Base-by-base conservation (phyloP, 64 coral and sea anemone species). In the Acropora yongei region DNA sequence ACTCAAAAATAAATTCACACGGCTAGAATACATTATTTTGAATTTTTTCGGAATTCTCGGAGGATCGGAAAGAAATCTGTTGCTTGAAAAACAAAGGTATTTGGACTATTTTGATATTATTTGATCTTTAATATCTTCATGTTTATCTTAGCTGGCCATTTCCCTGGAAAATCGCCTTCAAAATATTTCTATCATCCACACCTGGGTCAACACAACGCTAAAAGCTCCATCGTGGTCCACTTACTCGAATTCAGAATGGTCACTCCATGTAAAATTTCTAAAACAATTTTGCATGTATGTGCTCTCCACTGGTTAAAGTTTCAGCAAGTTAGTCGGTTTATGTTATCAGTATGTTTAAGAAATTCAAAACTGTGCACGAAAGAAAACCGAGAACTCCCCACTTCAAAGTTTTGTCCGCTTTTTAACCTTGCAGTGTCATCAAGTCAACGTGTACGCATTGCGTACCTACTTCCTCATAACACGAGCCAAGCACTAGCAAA, bases 141-240 rank as follows among this genome's bases (percentile, higher is more conserved):
- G 44, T 69, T 85, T 85, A 65, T 20, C 17, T 7, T 85, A 85
- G 82, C 82, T 85, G 82, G 42, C 72, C 48, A 85, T 69, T 85
- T 69, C 7, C 41, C 12, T 69, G 82, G 65, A 85, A 85, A 14
- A 85, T 71, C 61, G 66, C 61, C 82, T 71, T 49, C 17, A 41
- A 72, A 72, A 8, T 71, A 71, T 85, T 71, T 47, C 68, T 9
- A 44, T 42, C 7, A 7, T 68, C 49, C 14, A 47, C 82, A 85
- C 82, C 82, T 85, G 82, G 82, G 82, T 85, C 82, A 85, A 85
- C 65, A 85, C 0, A 48, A 72, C 43, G n/a, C 61, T 85, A 85
- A 85, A 85, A 71, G 63, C 14, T 67, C 67, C 58, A 83, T 42
- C 73, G 19, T 39, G 14, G 20, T 30, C 44, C 72, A 72, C 72